Percentiles rank a stretch among this genome's conserved stretches.
Conservation (phyloP, 2,797 vertebrate species). For the Bradypodion ventrale region DNA sequence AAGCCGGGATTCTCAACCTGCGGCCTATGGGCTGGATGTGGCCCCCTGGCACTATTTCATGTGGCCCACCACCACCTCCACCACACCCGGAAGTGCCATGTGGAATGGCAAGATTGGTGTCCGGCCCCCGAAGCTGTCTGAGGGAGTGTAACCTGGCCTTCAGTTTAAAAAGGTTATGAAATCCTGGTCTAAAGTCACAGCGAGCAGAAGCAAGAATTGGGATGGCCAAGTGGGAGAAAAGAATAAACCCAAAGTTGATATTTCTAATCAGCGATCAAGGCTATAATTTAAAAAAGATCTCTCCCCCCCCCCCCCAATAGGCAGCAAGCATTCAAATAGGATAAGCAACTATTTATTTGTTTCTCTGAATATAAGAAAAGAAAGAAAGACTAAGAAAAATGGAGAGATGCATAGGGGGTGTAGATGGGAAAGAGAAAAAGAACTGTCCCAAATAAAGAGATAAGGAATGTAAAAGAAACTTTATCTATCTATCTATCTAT, state of each 20-base stretch:
- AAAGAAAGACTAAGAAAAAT: not conserved
- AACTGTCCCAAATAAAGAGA: not conserved
- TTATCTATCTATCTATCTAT: too few relatives aligned
- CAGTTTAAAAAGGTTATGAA: too few relatives aligned
- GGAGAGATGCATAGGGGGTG: not conserved
- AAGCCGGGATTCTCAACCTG: too few relatives aligned
- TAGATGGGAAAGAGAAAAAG: not conserved
- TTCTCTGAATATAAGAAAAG: not conserved
- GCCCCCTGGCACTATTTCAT: too few relatives aligned
- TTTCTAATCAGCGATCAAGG: not conserved
- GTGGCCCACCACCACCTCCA: too few relatives aligned
- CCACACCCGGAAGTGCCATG: too few relatives aligned
- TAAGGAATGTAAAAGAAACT: not conserved
- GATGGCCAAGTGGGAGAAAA: too few relatives aligned
- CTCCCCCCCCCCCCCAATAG: not conserved
- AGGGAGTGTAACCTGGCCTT: too few relatives aligned
- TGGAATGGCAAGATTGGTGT: too few relatives aligned
- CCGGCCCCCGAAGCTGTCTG: too few relatives aligned
- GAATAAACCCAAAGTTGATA: not conserved
- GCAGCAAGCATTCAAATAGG: not conserved
- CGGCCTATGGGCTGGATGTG: too few relatives aligned
- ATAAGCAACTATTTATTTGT: not conserved
- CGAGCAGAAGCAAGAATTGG: not conserved
- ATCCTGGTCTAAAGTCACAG: not conserved
- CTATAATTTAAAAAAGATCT: too few relatives aligned